Conservation (phyloP, 2,888 invertebrate genomes). For the Eupeodes latifasciatus region DNA sequence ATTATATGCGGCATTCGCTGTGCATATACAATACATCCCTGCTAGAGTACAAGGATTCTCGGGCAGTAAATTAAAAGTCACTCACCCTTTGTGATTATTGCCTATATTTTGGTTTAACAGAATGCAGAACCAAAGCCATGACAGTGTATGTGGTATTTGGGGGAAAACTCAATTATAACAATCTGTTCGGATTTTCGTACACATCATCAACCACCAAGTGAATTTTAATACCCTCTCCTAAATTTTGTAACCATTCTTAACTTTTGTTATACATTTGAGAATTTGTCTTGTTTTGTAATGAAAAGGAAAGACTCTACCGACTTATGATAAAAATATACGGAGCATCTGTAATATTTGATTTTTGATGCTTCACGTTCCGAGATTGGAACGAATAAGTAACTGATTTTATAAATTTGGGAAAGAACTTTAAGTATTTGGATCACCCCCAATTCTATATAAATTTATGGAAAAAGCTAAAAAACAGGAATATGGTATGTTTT, state of each 20-base stretch:
- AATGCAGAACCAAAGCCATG: constrained; percentile 35
- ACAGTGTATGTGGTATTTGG: constrained; percentile 62
- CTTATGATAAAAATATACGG: no score
- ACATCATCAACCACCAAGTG: constrained; percentile 77
- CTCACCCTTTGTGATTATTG: constrained; percentile 80
- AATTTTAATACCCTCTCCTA: constrained; percentile 65
- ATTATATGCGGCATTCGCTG: constrained; percentile 27
- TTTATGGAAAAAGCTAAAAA: no score
- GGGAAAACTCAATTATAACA: constrained; percentile 84
- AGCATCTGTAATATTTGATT: no score
- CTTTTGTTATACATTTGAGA: constrained; percentile 29
- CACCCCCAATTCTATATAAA: no score
- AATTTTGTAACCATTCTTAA: constrained; percentile 29
- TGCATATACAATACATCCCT: constrained; percentile 43
- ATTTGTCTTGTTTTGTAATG: no score
- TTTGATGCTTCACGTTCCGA: no score
- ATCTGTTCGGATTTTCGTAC: constrained; percentile 83
- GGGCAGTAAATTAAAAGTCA: constrained; percentile 83
- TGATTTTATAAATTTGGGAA: no score
- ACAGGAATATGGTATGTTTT: no score
- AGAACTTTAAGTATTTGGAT: no score
- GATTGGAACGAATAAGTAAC: no score
- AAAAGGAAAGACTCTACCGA: no score
- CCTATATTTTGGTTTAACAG: constrained; percentile 33
- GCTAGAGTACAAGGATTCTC: constrained; percentile 34